Evolutionary conservation across 1,140 invertebrate genomes (phyloP).

Genomic region (Ectropis grisescens): DNA sequence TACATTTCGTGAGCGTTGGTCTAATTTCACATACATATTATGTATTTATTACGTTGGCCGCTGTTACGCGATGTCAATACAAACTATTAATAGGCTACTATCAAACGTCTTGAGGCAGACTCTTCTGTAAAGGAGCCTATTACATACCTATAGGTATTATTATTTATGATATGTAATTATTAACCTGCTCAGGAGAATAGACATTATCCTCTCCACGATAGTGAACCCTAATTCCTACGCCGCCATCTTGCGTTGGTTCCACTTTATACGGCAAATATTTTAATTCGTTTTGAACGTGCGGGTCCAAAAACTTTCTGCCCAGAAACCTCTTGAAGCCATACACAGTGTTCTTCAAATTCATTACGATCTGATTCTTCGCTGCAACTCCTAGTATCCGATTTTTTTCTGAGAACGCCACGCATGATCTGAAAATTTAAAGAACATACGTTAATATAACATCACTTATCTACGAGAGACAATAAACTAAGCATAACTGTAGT

Average conservation of each 20-base stretch:
- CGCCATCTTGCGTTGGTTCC: conserved; percentile 77
- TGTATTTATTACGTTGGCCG: too few species aligned
- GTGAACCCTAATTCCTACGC: conserved; percentile 86
- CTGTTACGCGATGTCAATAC: too few species aligned
- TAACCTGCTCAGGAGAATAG: conserved; percentile 91
- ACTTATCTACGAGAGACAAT: too few species aligned
- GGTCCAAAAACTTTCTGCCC: conserved; percentile 90
- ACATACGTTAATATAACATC: too few species aligned
- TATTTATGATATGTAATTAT: neutral
- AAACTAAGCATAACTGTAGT: too few species aligned
- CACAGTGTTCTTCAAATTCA: conserved; percentile 97
- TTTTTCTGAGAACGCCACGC: conserved; percentile 93
- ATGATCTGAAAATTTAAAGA: conserved; percentile 91
- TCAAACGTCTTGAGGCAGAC: too few species aligned
- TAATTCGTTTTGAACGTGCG: conserved; percentile 85
- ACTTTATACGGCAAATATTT: conserved; percentile 82
- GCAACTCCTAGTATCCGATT: conserved; percentile 94
- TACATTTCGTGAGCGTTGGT: too few species aligned
- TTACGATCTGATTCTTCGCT: conserved; percentile 96
- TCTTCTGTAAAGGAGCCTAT: too few species aligned
- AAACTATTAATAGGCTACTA: too few species aligned
- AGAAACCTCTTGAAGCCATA: conserved; percentile 94
- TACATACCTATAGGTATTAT: too few species aligned
- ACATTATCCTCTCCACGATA: conserved; percentile 89
- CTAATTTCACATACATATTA: too few species aligned